Evolutionary conservation across 2,113 vertebrate genomes (phyloP).

Genomic region (Semnornis frantzii): DNA sequence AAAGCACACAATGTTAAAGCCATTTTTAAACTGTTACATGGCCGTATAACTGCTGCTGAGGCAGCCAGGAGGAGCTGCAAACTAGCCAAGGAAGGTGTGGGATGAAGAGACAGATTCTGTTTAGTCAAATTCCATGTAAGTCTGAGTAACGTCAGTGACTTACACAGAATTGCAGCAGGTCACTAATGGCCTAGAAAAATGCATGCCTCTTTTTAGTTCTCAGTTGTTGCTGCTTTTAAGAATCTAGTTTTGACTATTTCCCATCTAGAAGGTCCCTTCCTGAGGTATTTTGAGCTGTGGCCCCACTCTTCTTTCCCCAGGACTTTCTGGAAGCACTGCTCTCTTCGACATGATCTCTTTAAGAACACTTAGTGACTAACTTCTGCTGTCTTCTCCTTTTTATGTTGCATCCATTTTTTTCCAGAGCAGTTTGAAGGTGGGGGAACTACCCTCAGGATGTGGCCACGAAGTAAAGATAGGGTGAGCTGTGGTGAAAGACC

Average conservation of each 20-base stretch:
- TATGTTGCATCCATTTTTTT: not conserved
- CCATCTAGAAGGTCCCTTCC: not conserved
- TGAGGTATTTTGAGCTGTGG: not conserved
- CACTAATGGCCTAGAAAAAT: not conserved
- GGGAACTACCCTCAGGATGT: not conserved
- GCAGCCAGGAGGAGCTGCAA: not conserved
- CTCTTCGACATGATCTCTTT: not conserved
- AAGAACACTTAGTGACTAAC: not conserved
- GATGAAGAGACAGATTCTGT: not conserved
- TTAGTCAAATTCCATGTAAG: not conserved
- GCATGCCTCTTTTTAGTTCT: not conserved
- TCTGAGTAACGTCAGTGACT: not conserved
- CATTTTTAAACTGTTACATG: constrained; percentile 18
- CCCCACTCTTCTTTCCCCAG: not conserved
- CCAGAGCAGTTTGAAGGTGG: not conserved
- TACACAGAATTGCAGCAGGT: not conserved
- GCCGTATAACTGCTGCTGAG: not conserved
- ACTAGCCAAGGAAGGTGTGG: not conserved
- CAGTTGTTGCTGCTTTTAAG: not conserved
- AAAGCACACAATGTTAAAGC: constrained; percentile 12
- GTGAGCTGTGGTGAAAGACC: not conserved
- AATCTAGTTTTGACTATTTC: not conserved
- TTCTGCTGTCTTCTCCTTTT: not conserved
- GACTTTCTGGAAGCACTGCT: not conserved
- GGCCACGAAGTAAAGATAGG: not conserved